Evolutionary conservation across 2,113 vertebrate genomes (phyloP).

Genomic region (Hoplias malabaricus): DNA sequence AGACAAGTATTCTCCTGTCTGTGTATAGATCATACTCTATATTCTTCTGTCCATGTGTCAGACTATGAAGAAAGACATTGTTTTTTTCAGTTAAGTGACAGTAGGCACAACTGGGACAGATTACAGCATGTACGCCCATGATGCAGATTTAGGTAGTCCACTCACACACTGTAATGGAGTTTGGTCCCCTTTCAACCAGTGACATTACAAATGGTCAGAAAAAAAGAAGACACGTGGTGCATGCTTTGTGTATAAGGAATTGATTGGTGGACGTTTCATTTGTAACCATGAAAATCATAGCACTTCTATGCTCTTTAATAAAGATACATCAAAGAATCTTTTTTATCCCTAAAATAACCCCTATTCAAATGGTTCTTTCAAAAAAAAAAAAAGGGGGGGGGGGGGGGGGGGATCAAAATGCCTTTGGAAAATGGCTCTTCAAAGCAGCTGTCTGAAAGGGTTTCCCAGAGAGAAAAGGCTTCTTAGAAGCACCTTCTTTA

Average conservation of each 20-base stretch:
- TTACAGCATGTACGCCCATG: slow-evolving; percentile 35
- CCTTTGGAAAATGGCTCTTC: slow-evolving; percentile 12
- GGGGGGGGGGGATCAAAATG: not conserved
- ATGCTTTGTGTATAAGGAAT: not conserved
- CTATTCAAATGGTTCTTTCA: not conserved
- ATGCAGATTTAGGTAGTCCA: slow-evolving; percentile 3
- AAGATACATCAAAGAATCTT: not conserved
- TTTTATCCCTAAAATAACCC: not conserved
- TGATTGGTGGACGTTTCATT: not conserved
- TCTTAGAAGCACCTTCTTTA: not conserved
- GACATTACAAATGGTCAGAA: slow-evolving; percentile 44
- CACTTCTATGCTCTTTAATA: not conserved
- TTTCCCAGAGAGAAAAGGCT: slow-evolving; percentile 4
- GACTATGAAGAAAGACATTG: slow-evolving; percentile 42
- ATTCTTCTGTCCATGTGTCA: slow-evolving; percentile 28
- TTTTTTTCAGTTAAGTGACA: slow-evolving; percentile 57
- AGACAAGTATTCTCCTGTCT: too few species aligned
- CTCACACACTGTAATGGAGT: slow-evolving; percentile 24
- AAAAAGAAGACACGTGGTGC: slow-evolving; percentile 1
- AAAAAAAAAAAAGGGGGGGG: too few species aligned
- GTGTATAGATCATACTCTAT: too few species aligned
- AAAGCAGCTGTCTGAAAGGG: slow-evolving; percentile 26
- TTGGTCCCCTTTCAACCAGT: slow-evolving; percentile 72
- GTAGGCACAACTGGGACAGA: slow-evolving; percentile 64
- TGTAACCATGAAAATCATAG: not conserved